Evolutionary conservation across 2,113 vertebrate species (phyloP), one percentile per base, ranked within the genome.

Genomic region (Mugil cephalus): DNA sequence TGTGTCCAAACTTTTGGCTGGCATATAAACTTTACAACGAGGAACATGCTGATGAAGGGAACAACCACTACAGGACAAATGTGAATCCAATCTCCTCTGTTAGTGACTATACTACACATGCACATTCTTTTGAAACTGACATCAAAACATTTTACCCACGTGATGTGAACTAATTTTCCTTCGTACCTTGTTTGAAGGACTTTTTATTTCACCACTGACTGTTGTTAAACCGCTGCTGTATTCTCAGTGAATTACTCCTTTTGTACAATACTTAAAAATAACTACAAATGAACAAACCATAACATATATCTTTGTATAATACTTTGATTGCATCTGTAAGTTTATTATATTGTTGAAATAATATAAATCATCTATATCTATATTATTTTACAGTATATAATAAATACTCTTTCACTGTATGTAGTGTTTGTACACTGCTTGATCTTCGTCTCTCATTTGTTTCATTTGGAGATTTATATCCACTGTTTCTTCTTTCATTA

Each of bases 321-420:
- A 39, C 13, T 67, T 73, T 0, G 53, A 42, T n/a, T 75, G 52
- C 14, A 18, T 52, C 24, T 40, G 17, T 18, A 65, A 14, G 8
- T 58, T 67, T 78, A 51, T 69, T 55, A 79, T 69, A 84, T 63
- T 45, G 86, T 85, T 88, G 55, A 70, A 84, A 85, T 46, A 30
- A 42, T 81, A 12, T 74, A 24, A 60, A 51, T 61, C 9, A 36
- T 63, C n/a, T 62, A 52, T 73, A 58, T 73, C 47, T 76, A 21
- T 76, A 18, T 69, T 55, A 77, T 64, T 67, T 59, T 24, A 78
- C 43, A 59, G 60, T 36, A 79, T 68, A 73, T 50, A 84, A 84
- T 85, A 87, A 88, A 84, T 46, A 34, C 38, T 43, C 35, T 79
- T 61, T 77, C 15, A 43, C 36, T 70, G 8, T 15, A 38, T 21